phyloP scores from a whole-genome alignment of 2,888 invertebrate genomes.

The Ophion ventricosus region DNA sequence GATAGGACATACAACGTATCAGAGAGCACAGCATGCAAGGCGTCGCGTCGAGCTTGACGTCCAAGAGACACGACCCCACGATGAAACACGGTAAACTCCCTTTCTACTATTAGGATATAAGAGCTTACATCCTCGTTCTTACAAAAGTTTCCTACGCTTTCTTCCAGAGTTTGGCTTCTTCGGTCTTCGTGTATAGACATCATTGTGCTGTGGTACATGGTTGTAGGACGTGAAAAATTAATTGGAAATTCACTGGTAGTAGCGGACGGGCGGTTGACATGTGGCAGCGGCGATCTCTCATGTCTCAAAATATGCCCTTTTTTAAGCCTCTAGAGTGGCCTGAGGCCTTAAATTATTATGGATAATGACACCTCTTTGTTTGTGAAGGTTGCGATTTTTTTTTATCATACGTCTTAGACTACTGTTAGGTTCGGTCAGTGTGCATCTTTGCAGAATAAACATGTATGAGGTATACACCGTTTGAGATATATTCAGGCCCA shows the following conservation, averaged over 20 bases:
- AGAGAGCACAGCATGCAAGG: conserved; percentile 43
- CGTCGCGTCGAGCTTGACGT: conserved; percentile 52
- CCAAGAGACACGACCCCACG: conserved; percentile 45
- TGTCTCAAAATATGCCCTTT: too few relatives aligned
- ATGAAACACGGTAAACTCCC: conserved; percentile 47
- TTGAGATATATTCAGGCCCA: background rate
- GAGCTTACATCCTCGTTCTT: conserved; percentile 48
- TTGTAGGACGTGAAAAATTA: conserved; percentile 9
- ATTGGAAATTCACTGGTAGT: conserved; percentile 9
- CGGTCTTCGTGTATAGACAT: background rate
- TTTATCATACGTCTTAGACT: background rate
- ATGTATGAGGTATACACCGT: background rate
- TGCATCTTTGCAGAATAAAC: conserved; percentile 2
- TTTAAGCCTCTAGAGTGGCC: too few relatives aligned
- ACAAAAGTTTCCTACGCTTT: conserved; percentile 52
- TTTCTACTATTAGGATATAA: conserved; percentile 43
- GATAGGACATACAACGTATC: conserved; percentile 43
- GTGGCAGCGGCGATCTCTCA: too few relatives aligned
- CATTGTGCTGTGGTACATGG: conserved; percentile 10
- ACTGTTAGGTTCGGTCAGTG: background rate
- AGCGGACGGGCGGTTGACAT: too few relatives aligned
- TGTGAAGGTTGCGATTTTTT: background rate
- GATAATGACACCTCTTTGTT: conserved; percentile 2
- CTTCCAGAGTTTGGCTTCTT: conserved; percentile 28
- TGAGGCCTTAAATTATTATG: conserved; percentile 19